Conservation (phyloP, 1,140 invertebrate genomes). For the Babylonia areolata region DNA sequence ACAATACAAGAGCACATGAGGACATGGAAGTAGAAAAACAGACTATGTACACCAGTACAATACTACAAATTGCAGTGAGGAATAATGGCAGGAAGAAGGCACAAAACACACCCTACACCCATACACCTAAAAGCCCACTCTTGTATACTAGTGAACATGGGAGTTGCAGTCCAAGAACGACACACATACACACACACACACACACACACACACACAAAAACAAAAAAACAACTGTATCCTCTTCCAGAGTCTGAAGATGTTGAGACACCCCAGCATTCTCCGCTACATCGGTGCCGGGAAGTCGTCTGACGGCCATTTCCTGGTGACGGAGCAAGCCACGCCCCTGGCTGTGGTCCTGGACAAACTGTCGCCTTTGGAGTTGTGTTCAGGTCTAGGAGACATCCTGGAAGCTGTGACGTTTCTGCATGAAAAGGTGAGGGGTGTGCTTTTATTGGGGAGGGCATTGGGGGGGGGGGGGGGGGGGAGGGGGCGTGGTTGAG, state of each 20-base stretch:
- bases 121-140: too few species aligned
- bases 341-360: slow-evolving; percentile 56
- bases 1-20: too few species aligned
- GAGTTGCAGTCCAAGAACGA: too few species aligned
- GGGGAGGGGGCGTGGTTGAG: neutral
- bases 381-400: slow-evolving; percentile 64
- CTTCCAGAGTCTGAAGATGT: slow-evolving; percentile 60
- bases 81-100: too few species aligned
- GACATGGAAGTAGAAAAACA: too few species aligned
- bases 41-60: too few species aligned
- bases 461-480: too few species aligned
- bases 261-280: slow-evolving; percentile 64
- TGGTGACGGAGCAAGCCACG: slow-evolving; percentile 65
- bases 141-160: too few species aligned
- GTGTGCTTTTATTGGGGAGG: too few species aligned
- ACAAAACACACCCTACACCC: too few species aligned
- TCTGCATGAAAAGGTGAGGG: slow-evolving; percentile 66
- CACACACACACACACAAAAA: neutral
- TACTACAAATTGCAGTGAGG: too few species aligned
- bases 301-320: slow-evolving; percentile 49
- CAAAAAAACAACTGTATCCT: neutral
- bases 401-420: slow-evolving; percentile 65
- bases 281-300: slow-evolving; percentile 56
- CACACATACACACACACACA: neutral
- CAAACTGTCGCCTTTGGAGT: slow-evolving; percentile 55